Evolutionary conservation across 2,797 vertebrate species (phyloP), one percentile per base, ranked within the genome.

Genomic region (Fistularia commersonii): DNA sequence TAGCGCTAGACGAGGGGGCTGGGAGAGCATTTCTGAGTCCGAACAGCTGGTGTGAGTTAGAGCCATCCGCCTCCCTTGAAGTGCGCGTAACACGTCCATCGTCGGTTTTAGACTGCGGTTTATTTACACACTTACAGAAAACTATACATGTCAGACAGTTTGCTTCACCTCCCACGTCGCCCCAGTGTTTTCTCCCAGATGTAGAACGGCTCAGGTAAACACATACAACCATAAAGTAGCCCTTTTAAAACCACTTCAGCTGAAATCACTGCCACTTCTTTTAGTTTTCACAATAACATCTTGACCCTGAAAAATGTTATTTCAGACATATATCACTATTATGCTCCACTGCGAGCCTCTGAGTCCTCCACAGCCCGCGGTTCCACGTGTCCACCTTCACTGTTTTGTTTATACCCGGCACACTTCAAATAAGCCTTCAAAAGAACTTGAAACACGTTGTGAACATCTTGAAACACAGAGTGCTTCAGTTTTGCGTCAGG

Each of bases 41-140:
- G 14, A 66, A 61, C 84, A 85, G 83, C 83, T 87, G 85, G 69
- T 81, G 54, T 46, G 41, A 79, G 64, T 87, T 83, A 80, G 31
- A 46, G 35, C 66, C 11, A 6, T 45, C 72, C 69, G 48, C 23
- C 61, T 33, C 61, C 57, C 31, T 8, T 13, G n/a, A 35, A 62
- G 55, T 34, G 43, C 5, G 7, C 42, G 52, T 51, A 44, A 35
- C 62, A 32, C 49, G 57, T 75, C 83, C 72, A 31, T 77, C 40
- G 45, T 69, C 49, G 13, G 54, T 56, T 58, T 62, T 50, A 69
- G 53, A 71, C 46, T 1, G 45, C 37, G 45, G 73, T 80, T 83
- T 85, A 80, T 84, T 79, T 79, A 63, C 71, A 62, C 64, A 45
- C 54, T 73, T 54, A 23, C 8, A 66, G 40, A 70, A 69, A 56